Evolutionary conservation across 2,797 vertebrate species (phyloP).

Genomic region (Hippoglossus hippoglossus): DNA sequence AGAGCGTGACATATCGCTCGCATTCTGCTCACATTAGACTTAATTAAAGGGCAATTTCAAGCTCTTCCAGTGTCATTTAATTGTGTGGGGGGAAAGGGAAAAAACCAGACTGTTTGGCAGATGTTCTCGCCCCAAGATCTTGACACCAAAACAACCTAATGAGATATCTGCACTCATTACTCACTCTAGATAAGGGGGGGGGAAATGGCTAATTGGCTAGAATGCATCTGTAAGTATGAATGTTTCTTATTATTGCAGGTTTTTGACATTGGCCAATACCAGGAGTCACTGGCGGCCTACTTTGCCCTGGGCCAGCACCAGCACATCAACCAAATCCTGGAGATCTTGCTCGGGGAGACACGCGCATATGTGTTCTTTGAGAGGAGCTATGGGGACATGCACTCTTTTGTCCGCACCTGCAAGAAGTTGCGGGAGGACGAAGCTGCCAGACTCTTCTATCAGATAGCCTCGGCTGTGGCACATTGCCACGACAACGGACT

Average conservation of each 20-base stretch:
- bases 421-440: slow-evolving; percentile 98
- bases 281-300: slow-evolving; percentile 97
- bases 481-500: slow-evolving; percentile 97
- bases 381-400: slow-evolving; percentile 98
- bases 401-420: slow-evolving; percentile 98
- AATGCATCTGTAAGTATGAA: slow-evolving; percentile 3
- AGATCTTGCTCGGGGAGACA: slow-evolving; percentile 96
- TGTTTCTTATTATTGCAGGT: slow-evolving; percentile 81
- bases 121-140: slow-evolving; percentile 17
- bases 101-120: slow-evolving; percentile 24
- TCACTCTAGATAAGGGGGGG: neutral
- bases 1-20: slow-evolving; percentile 12
- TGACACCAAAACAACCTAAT: slow-evolving; percentile 27
- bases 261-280: slow-evolving; percentile 96
- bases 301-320: slow-evolving; percentile 95
- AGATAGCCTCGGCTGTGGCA: slow-evolving; percentile 97
- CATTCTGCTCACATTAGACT: slow-evolving; percentile 16
- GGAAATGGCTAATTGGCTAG: neutral
- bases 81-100: slow-evolving; percentile 3
- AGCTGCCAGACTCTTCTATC: slow-evolving; percentile 96
- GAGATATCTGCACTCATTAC: slow-evolving; percentile 15
- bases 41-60: slow-evolving; percentile 22
- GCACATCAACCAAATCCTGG: slow-evolving; percentile 99
- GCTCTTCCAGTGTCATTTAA: slow-evolving; percentile 17
- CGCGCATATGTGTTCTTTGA: slow-evolving; percentile 98